These are phyloP conservation scores for Dolichotis patagonum DNA, from an alignment of 2,113 vertebrate species.

Conservation along the genomic window DNA sequence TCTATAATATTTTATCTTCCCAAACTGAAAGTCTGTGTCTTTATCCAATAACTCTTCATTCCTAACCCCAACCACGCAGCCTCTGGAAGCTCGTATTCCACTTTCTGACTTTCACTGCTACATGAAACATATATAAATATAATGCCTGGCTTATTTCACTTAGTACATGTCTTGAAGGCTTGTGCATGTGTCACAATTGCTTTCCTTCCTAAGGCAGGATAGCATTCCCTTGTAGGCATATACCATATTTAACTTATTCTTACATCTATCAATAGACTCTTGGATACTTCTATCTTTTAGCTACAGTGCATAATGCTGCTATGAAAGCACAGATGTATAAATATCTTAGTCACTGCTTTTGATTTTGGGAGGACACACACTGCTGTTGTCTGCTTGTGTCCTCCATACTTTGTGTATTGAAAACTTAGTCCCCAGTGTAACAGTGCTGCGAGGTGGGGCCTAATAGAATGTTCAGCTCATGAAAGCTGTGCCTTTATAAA, in stretches of 20 bases:
- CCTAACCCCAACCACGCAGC: no score
- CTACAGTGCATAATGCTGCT: not conserved
- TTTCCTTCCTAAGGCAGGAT: not conserved
- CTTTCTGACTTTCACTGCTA: no score
- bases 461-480: no score
- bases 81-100: no score
- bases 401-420: no score
- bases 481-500: no score
- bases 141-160: not conserved
- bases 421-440: no score
- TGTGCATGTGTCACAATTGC: not conserved
- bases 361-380: no score
- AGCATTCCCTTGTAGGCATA: not conserved
- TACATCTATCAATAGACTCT: not conserved
- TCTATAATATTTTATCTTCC: not conserved
- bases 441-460: no score
- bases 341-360: no score
- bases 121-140: no score
- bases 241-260: not conserved
- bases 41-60: not conserved
- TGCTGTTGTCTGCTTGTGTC: no score
- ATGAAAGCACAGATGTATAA: not conserved
- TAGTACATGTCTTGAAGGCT: not conserved
- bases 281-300: not conserved
- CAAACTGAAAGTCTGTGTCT: not conserved